Base-by-base conservation (phyloP, 2,888 invertebrate species). In the Spodoptera exigua region DNA sequence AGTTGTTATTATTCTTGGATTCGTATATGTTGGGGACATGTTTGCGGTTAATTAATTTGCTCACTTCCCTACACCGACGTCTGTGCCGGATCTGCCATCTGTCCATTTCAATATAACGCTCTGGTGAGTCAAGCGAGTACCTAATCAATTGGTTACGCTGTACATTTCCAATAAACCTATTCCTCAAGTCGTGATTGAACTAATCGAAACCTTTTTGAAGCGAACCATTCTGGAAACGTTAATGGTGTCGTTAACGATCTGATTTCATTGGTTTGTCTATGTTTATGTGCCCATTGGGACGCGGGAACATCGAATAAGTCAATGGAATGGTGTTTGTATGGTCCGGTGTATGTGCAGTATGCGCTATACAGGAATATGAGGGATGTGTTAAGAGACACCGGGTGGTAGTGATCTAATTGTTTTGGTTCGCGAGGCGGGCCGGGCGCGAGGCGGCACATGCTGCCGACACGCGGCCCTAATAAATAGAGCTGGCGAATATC, bases 351-450 rank as follows among this genome's bases (percentile, higher is more conserved):
- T 58, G 51, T 51, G 52, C 51, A 70, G 39, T 73, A 55, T 75
- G 70, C 70, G 70, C n/a, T n/a, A n/a, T n/a, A 72, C 71, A 79
- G 83, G 80, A 84, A 83, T 84, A 81, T 76, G 76, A 72, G 70
- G 72, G 78, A 82, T 74, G 82, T 84, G 85, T 85, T 84, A 72
- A 83, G 78, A 82, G 82, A 81, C 65, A 60, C 71, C 78, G 75
- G 73, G 55, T 77, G 86, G 81, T 80, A 82, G 82, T 82, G 84
- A 86, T 87, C 83, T 89, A 88, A 91, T 91, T 91, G 90, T 90
- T 90, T 87, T 87, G 84, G 83, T 86, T 83, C 79, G 77, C 73
- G 57, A 59, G 57, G 34, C 49, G 61, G 57, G 73, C 72, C 65
- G 63, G 81, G 65, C 70, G 78, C 72, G 64, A 62, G 81, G 65